Percentiles rank a stretch among this genome's conserved stretches.
phyloP scores from a whole-genome alignment of 37 sponge, comb jelly and placozoan genomes.

The Diacarnus erythraeanus region DNA sequence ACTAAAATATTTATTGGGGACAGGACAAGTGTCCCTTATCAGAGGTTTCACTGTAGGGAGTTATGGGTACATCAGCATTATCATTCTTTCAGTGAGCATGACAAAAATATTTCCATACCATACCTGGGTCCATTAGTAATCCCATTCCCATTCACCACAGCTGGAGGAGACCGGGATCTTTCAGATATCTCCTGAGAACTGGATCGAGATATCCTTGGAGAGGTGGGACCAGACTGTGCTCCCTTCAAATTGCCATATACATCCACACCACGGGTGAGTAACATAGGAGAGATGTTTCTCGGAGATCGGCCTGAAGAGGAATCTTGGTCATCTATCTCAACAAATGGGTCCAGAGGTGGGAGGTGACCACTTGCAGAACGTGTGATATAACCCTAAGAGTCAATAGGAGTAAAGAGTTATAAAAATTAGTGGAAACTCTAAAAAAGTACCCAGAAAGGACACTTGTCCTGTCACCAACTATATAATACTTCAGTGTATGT shows the following conservation, averaged over 20 bases:
- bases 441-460: too few species aligned
- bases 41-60: too few species aligned
- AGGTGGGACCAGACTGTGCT: neutral
- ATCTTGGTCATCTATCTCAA: slow-evolving; percentile 36
- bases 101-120: neutral
- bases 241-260: neutral
- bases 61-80: too few species aligned
- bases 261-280: slow-evolving; percentile 3
- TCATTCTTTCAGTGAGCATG: neutral
- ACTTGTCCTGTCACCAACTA: too few species aligned
- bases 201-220: neutral
- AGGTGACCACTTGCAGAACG: slow-evolving; percentile 39
- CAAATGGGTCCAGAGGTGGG: slow-evolving; percentile 65
- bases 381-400: slow-evolving; percentile 43
- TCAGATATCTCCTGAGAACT: neutral
- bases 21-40: too few species aligned
- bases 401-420: too few species aligned
- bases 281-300: neutral
- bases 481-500: too few species aligned
- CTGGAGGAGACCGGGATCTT: neutral
- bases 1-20: too few species aligned
- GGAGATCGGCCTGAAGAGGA: neutral
- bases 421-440: too few species aligned
- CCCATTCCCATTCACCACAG: neutral
- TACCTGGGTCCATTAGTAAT: neutral